Percentiles rank a stretch among this genome's conserved stretches.
These are phyloP conservation scores for Chionoecetes opilio DNA, from an alignment of 1,140 invertebrate genomes.

Conservation along the genomic window DNA sequence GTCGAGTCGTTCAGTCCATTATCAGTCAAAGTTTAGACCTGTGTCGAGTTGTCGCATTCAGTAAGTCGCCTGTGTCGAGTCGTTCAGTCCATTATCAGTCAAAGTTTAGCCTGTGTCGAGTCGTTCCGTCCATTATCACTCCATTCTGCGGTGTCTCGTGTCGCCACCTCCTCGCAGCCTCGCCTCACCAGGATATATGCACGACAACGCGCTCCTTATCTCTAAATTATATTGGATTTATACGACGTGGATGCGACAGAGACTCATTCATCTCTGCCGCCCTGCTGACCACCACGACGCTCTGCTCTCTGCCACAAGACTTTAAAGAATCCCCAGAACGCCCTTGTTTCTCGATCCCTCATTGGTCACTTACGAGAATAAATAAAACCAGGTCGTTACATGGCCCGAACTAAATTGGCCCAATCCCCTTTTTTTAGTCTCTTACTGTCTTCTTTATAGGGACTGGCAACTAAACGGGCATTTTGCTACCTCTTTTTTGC, in stretches of 20 bases:
- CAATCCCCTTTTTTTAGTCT: too few relatives aligned
- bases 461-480: too few relatives aligned
- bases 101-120: not conserved
- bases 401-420: too few relatives aligned
- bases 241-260: slow-evolving; percentile 42
- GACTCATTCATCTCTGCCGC: slow-evolving; percentile 25
- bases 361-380: not conserved
- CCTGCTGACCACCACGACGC: slow-evolving; percentile 1
- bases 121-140: slow-evolving; percentile 61
- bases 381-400: too few relatives aligned
- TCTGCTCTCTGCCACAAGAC: not conserved
- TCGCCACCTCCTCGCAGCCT: slow-evolving; percentile 57
- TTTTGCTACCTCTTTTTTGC: too few relatives aligned
- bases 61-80: too few relatives aligned
- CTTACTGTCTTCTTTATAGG: too few relatives aligned
- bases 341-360: not conserved
- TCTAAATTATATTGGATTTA: slow-evolving; percentile 74
- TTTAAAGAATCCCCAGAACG: too few relatives aligned
- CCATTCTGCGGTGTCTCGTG: slow-evolving; percentile 66
- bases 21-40: too few relatives aligned
- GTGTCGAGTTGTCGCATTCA: too few relatives aligned
- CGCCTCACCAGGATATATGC: slow-evolving; percentile 68
- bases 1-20: too few relatives aligned
- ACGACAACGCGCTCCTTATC: slow-evolving; percentile 70
- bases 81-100: too few relatives aligned